Evolutionary conservation across 2,797 vertebrate species (phyloP).

Genomic region (Salmo trutta): DNA sequence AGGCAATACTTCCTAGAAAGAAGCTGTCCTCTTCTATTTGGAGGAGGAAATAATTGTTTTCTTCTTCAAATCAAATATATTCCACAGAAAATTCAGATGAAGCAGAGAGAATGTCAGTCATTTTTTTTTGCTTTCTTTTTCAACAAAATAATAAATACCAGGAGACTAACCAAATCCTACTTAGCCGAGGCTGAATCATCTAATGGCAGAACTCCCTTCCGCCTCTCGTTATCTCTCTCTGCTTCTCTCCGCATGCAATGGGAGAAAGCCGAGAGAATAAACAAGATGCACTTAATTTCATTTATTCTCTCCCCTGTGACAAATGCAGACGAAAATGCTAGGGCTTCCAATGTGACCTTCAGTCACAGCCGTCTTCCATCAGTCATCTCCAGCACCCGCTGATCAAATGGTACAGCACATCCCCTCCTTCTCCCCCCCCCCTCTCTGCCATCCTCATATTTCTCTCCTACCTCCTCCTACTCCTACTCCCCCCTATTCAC

Average conservation of each 20-base stretch:
- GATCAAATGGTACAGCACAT: conserved; percentile 53
- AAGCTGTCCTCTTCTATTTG: too few relatives aligned
- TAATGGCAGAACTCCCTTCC: conserved; percentile 38
- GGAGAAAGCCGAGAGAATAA: conserved; percentile 52
- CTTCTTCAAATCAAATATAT: conserved; percentile 15
- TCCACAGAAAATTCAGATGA: conserved; percentile 43
- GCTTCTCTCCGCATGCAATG: conserved; percentile 17
- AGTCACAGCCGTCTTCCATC: conserved; percentile 65
- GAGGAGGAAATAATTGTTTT: background rate
- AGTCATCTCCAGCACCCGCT: conserved; percentile 65
- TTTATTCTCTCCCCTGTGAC: conserved; percentile 60
- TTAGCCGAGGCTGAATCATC: conserved; percentile 38
- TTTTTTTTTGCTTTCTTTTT: conserved; percentile 7
- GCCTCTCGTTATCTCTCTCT: conserved; percentile 31
- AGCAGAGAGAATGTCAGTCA: conserved; percentile 35
- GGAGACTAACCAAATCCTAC: conserved; percentile 34
- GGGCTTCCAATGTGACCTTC: conserved; percentile 69
- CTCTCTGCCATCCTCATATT: background rate
- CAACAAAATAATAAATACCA: conserved; percentile 35
- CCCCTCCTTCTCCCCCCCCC: background rate
- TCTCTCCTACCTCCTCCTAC: too few relatives aligned
- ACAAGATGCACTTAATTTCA: conserved; percentile 57
- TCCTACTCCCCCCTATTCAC: too few relatives aligned
- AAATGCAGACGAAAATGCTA: conserved; percentile 55
- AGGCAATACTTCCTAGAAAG: too few relatives aligned